phyloP scores from a whole-genome alignment of 1,140 invertebrate genomes.

The Spodoptera litura region DNA sequence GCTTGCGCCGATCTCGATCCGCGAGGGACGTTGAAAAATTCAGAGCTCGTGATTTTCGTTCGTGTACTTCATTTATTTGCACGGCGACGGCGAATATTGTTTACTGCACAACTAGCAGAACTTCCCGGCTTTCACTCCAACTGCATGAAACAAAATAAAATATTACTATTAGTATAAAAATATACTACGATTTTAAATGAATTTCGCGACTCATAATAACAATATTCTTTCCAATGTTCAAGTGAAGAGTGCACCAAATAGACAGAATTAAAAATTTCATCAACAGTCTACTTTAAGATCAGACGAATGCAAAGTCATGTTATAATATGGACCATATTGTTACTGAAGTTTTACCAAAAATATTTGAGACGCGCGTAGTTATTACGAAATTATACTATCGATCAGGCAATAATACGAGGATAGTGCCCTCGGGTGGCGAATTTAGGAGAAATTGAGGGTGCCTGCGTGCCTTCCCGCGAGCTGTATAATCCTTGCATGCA shows the following conservation, averaged over 20 bases:
- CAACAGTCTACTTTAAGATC: conserved; percentile 1
- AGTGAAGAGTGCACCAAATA: too few species aligned
- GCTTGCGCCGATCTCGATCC: conserved; percentile 69
- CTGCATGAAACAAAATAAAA: conserved; percentile 35
- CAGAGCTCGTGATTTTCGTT: conserved; percentile 80
- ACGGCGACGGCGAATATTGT: conserved; percentile 75
- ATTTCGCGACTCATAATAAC: too few species aligned
- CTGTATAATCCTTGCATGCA: conserved; percentile 67
- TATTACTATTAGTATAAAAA: background rate
- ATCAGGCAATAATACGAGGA: conserved; percentile 79
- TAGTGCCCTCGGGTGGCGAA: conserved; percentile 75
- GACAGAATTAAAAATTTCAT: background rate
- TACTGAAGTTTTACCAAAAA: conserved; percentile 58
- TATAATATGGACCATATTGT: conserved; percentile 36
- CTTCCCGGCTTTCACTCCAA: conserved; percentile 61
- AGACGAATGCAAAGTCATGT: conserved; percentile 4
- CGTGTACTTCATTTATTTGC: conserved; percentile 82
- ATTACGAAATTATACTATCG: conserved; percentile 82
- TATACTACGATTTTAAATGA: too few species aligned
- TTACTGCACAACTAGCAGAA: conserved; percentile 60
- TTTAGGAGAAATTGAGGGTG: conserved; percentile 82
- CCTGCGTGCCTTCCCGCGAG: conserved; percentile 75
- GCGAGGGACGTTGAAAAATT: conserved; percentile 82
- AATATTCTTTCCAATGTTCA: too few species aligned
- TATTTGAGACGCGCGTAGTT: conserved; percentile 67